These are phyloP conservation scores for Cheirogaleus major DNA, from an alignment of 2,797 vertebrate species.

Conservation along the genomic window DNA sequence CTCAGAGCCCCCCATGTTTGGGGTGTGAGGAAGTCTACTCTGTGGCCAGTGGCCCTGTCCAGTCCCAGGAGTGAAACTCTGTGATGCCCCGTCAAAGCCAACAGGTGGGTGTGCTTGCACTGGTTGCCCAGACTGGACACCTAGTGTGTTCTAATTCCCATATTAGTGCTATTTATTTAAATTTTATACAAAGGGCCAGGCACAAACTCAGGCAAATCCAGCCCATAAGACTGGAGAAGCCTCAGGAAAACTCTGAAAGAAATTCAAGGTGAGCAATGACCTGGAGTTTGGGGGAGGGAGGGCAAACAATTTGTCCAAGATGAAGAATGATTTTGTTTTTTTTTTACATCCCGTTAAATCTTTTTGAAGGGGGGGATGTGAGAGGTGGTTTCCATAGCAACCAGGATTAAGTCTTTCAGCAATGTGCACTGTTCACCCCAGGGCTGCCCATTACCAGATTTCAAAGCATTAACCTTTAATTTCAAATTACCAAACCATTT, in stretches of 20 bases:
- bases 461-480: constrained; percentile 54
- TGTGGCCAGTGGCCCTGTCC: not conserved
- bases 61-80: not conserved
- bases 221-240: not conserved
- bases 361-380: constrained; percentile 52
- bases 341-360: constrained; percentile 60
- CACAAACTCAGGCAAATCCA: not conserved
- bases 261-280: not conserved
- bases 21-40: not conserved
- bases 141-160: not conserved
- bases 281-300: not conserved
- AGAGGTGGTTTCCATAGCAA: constrained; percentile 80
- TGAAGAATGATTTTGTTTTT: not conserved
- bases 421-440: constrained; percentile 51
- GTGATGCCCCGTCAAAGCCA: not conserved
- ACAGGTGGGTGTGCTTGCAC: too few relatives aligned
- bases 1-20: fast-evolving
- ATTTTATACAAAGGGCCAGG: not conserved
- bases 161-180: not conserved
- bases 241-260: not conserved
- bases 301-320: constrained; percentile 26
- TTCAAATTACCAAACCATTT: constrained; percentile 59
- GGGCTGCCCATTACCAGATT: constrained; percentile 75
- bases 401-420: constrained; percentile 74
- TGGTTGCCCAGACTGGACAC: not conserved